These are phyloP conservation scores for Ruditapes philippinarum DNA, from an alignment of 1,140 invertebrate genomes.

Conservation along the genomic window DNA sequence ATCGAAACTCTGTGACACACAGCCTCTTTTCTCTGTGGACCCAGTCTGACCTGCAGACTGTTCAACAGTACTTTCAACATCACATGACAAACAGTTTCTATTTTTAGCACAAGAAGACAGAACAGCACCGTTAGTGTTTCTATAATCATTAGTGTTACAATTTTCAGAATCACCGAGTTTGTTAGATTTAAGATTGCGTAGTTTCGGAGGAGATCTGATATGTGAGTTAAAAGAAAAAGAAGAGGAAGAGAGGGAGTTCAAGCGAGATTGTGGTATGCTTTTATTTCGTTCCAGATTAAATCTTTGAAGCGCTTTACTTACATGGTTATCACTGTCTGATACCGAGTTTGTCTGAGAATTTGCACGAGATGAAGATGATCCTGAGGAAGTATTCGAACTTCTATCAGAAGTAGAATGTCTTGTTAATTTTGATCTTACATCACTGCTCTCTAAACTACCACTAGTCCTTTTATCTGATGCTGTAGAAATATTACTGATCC, in stretches of 20 bases:
- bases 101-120: constrained; percentile 59
- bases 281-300: constrained; percentile 65
- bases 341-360: constrained; percentile 9
- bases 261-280: constrained; percentile 64
- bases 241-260: constrained; percentile 47
- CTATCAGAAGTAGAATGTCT: background rate
- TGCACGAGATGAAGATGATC: constrained; percentile 17
- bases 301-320: constrained; percentile 63
- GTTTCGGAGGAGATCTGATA: constrained; percentile 61
- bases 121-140: constrained; percentile 55
- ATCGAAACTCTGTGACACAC: constrained; percentile 66
- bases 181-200: constrained; percentile 35
- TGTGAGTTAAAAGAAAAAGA: constrained; percentile 46
- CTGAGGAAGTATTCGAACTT: constrained; percentile 13
- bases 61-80: constrained; percentile 59
- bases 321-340: constrained; percentile 60
- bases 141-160: constrained; percentile 17
- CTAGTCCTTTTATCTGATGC: background rate
- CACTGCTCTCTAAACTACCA: background rate
- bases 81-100: constrained; percentile 70
- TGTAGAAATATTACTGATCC: background rate
- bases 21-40: constrained; percentile 27
- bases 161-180: constrained; percentile 31
- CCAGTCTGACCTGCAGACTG: constrained; percentile 39
- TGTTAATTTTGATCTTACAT: background rate